phyloP scores from a whole-genome alignment of 2,888 invertebrate genomes.

The Saturnia japonica region DNA sequence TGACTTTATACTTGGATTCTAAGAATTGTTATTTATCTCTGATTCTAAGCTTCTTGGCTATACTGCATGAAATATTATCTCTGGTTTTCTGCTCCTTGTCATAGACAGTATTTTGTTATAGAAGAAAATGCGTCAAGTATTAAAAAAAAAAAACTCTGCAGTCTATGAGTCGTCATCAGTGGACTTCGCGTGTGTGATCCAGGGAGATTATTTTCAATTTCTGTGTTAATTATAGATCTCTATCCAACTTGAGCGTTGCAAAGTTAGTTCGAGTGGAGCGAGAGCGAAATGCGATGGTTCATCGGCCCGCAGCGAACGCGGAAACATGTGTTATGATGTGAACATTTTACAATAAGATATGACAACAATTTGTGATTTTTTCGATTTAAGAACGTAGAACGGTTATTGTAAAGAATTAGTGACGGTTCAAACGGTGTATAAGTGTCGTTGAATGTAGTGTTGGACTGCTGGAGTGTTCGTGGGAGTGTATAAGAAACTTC shows the following conservation, averaged over 20 bases:
- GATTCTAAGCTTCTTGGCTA: too few species aligned
- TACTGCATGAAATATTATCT: too few species aligned
- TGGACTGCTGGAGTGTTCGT: slow-evolving; percentile 40
- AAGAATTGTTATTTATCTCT: too few species aligned
- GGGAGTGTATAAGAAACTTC: slow-evolving; percentile 61
- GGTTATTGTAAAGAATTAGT: slow-evolving; percentile 17
- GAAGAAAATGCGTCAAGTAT: slow-evolving; percentile 68
- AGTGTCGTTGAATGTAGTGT: slow-evolving; percentile 27
- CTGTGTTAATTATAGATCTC: slow-evolving; percentile 68
- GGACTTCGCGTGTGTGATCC: slow-evolving; percentile 75
- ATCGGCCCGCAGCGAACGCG: slow-evolving; percentile 55
- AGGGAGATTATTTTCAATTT: slow-evolving; percentile 72
- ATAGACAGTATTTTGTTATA: slow-evolving; percentile 42
- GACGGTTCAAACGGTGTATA: slow-evolving; percentile 24
- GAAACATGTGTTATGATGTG: slow-evolving; percentile 80
- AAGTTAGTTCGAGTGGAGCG: slow-evolving; percentile 60
- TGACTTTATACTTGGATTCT: too few species aligned
- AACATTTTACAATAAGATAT: slow-evolving; percentile 69
- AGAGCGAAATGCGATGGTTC: slow-evolving; percentile 52
- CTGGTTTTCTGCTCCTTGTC: slow-evolving; percentile 21
- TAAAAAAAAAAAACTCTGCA: slow-evolving; percentile 45
- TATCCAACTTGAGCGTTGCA: slow-evolving; percentile 56
- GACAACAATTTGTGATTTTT: slow-evolving; percentile 73
- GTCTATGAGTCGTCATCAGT: slow-evolving; percentile 68
- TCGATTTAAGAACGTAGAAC: slow-evolving; percentile 33